Base-by-base conservation (phyloP, 2,113 vertebrate genomes). In the Ibidorhyncha struthersii region DNA sequence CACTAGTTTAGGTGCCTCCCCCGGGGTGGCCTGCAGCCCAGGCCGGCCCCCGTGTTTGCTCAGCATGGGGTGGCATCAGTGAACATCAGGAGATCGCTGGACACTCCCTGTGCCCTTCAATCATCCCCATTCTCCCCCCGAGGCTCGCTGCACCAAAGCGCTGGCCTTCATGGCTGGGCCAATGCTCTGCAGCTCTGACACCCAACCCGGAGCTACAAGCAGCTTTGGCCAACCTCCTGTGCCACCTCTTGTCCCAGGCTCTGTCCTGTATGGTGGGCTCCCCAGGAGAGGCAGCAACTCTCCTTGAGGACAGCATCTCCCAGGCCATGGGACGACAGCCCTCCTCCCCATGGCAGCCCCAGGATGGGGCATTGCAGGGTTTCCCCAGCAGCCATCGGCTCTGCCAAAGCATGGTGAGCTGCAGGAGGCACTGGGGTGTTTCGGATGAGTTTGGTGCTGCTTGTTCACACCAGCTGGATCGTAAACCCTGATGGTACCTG, bases 41-140 rank as follows among this genome's bases (percentile, higher is more conserved):
- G 32, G 52, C n/a, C 36, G 5, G 89, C 55, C 84, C 32, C 76
- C 0, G 0, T 61, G 80, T 94, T 93, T 95, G 92, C 63, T 86
- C 72, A 86, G 70, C 6, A 2, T 72, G 53, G 76, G n/a, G 26
- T 81, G 87, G 78, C 84, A 89, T 34, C 32, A 22, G n/a, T 6
- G 55, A 61, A 18, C 47, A 45, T 34, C 82, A 71, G 2, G n/a
- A 49, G 82, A 80, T 67, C 6, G 11, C 32, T 36, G 65, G 34
- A 59, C 52, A 52, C 94, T 93, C 95, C 88, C 92, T 6, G 34
- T 52, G 89, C 23, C 95, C 95, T 97, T 78, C 67, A 76, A 40
- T 65, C 3, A 1, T 23, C 47, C 76, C 49, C 22, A 3, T 22
- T 61, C 53, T 40, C 19, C 13, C 62, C 40, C 13, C 0, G 23